Evolutionary conservation across 2,888 invertebrate species (phyloP).

Genomic region (Dicycla oo): DNA sequence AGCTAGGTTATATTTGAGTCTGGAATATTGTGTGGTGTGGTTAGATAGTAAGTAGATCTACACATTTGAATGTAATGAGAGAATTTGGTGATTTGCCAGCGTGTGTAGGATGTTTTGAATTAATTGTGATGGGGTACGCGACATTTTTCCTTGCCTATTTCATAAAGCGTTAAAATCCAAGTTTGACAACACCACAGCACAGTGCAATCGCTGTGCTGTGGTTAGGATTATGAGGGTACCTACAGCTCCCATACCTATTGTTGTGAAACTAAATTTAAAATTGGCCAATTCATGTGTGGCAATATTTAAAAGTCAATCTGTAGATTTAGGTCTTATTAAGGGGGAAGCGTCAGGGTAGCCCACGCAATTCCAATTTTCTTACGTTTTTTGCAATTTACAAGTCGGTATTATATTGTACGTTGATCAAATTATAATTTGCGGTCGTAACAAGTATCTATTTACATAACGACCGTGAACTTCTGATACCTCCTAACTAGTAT

Average conservation of each 20-base stretch:
- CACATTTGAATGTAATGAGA: neutral
- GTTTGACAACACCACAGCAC: conserved; percentile 9
- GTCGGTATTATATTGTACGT: too few relatives aligned
- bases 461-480: too few relatives aligned
- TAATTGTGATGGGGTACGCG: neutral
- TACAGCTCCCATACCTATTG: neutral
- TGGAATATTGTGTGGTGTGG: conserved; percentile 14
- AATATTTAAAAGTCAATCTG: neutral
- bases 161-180: neutral
- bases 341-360: too few relatives aligned
- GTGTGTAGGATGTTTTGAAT: neutral
- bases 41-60: neutral
- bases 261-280: neutral
- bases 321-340: too few relatives aligned
- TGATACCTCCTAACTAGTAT: too few relatives aligned
- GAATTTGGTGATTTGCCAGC: conserved; percentile 6
- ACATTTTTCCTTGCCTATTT: neutral
- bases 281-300: neutral
- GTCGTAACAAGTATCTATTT: too few relatives aligned
- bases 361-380: too few relatives aligned
- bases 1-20: conserved; percentile 12
- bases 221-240: neutral
- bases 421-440: too few relatives aligned
- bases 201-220: neutral
- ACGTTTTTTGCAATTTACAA: too few relatives aligned